Evolutionary conservation across 1,140 invertebrate genomes (phyloP), one percentile per base, ranked within the genome.

Genomic region (Diuraphis noxia): DNA sequence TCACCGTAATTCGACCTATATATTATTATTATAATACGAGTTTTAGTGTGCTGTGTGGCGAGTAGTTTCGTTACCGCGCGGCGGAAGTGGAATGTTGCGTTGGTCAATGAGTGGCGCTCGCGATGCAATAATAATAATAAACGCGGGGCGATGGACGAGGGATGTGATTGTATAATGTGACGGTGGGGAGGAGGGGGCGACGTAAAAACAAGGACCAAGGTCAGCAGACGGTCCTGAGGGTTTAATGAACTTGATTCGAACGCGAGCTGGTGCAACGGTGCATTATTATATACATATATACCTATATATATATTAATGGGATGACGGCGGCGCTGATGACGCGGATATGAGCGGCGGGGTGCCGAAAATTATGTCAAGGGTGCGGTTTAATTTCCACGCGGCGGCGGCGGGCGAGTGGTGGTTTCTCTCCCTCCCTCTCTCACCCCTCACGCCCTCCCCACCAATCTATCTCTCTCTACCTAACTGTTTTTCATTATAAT

Each of bases 201-300:
- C 87, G 87, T 90, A 90, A 90, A 90, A 90, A 90, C 88, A 90
- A 81, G 88, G 88, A 90, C 88, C 88, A 90, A 90, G 88, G 88
- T 90, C 88, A 90, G 41, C 88, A 90, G 88, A 90, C 88, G 72
- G 63, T 43, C 88, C 72, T 81, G 88, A 38, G 72, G 88, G 88
- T 90, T 90, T 90, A 90, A 90, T 90, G 88, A 90, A 90, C 88
- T 79, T 77, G 87, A 40, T 40, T 9, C 30, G 30, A 36, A 34
- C 34, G 19, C 5, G 86, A 23, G 86, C n/a, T 43, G 85, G 72
- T 79, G 36, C 36, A 38, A 25, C 79, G 25, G 40, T 3, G 81
- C 38, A 38, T 40, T n/a, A 81, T 79, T 81, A 81, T 81, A 81
- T 38, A 81, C 36, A 81, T 81, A 36, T n/a, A n/a, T n/a, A n/a